Conservation (phyloP, 2,797 vertebrate species). For the Enteromius fasciolatus region DNA sequence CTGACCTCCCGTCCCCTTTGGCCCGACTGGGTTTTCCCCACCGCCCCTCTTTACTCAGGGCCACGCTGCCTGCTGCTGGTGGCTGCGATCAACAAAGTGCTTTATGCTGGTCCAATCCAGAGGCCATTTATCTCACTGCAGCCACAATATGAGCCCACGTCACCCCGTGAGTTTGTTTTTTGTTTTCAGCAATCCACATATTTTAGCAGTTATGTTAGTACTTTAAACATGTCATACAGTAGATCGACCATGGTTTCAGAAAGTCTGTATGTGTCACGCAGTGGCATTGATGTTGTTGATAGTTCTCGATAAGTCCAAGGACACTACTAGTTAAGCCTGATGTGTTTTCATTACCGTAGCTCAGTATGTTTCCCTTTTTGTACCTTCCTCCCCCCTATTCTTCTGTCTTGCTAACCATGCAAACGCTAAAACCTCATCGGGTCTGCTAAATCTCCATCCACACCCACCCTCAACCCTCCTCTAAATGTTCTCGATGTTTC, state of each 20-base stretch:
- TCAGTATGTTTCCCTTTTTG: constrained; percentile 57
- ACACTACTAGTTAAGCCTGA: constrained; percentile 26
- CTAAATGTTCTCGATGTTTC: background rate
- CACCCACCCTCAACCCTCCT: constrained; percentile 1
- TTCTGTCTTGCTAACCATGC: constrained; percentile 13
- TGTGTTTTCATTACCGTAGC: constrained; percentile 49
- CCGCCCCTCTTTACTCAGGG: constrained; percentile 29
- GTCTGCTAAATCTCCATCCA: constrained; percentile 32
- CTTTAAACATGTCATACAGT: too few relatives aligned
- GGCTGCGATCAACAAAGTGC: constrained; percentile 28
- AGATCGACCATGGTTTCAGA: background rate
- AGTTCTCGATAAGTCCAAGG: constrained; percentile 20
- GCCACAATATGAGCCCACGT: constrained; percentile 10
- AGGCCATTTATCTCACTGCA: constrained; percentile 14
- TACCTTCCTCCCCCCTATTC: constrained; percentile 18
- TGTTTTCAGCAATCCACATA: constrained; percentile 1
- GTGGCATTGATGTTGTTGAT: background rate
- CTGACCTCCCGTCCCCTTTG: background rate
- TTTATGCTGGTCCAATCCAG: constrained; percentile 39
- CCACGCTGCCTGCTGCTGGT: constrained; percentile 21
- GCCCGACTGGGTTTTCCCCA: background rate
- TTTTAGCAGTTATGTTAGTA: background rate
- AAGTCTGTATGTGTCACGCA: constrained; percentile 20
- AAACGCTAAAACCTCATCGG: constrained; percentile 33
- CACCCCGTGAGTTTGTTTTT: constrained; percentile 44